phyloP scores from a whole-genome alignment of 2,888 invertebrate genomes.

The Thalpophila matura region DNA sequence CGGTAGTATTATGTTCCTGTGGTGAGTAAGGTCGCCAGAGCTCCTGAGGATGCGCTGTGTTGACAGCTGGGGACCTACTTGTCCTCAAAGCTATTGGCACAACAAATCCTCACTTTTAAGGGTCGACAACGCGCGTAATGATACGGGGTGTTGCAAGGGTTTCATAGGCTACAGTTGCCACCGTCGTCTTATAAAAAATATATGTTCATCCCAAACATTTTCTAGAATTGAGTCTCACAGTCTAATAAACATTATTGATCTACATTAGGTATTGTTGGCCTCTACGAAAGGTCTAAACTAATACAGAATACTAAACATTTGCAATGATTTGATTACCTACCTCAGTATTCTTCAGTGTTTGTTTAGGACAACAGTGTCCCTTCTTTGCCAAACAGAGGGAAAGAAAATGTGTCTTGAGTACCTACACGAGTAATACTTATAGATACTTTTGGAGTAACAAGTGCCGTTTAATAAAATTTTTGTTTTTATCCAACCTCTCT shows the following conservation, averaged over 20 bases:
- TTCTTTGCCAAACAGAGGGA: conserved; percentile 49
- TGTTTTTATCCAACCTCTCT: too few relatives aligned
- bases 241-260: conserved; percentile 12
- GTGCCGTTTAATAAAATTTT: neutral
- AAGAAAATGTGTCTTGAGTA: conserved; percentile 23
- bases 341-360: conserved; percentile 48
- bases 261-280: conserved; percentile 22
- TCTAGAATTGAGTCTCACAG: neutral
- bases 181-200: too few relatives aligned
- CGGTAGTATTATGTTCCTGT: too few relatives aligned
- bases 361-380: conserved; percentile 57
- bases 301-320: conserved; percentile 57
- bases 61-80: too few relatives aligned
- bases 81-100: too few relatives aligned
- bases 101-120: too few relatives aligned
- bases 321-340: conserved; percentile 62
- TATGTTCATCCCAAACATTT: neutral
- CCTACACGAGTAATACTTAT: neutral
- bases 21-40: too few relatives aligned
- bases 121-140: too few relatives aligned
- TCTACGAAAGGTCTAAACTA: conserved; percentile 37
- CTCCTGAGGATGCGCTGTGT: too few relatives aligned
- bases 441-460: conserved; percentile 27
- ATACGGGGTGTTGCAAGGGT: too few relatives aligned
- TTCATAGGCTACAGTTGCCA: too few relatives aligned